Evolutionary conservation across 2,113 vertebrate genomes (phyloP).

Genomic region (Anas platyrhynchos): DNA sequence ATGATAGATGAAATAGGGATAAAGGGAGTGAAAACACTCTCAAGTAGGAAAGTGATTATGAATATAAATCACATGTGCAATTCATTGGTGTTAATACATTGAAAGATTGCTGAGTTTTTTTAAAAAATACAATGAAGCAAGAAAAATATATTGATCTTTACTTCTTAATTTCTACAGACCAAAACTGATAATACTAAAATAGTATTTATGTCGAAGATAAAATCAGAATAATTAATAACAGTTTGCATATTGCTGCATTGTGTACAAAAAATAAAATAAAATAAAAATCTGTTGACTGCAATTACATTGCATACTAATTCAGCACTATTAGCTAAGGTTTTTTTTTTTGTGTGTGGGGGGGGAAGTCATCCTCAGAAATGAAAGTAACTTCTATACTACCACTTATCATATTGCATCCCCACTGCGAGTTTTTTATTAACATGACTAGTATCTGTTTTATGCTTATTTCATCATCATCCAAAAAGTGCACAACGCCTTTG

Average conservation of each 20-base stretch:
- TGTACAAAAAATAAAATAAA: neutral
- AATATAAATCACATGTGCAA: neutral
- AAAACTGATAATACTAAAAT: neutral
- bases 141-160: neutral
- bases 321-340: neutral
- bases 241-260: neutral
- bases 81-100: neutral
- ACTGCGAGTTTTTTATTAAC: neutral
- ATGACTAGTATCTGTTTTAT: neutral
- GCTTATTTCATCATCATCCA: neutral
- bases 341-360: neutral
- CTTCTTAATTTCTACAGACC: neutral
- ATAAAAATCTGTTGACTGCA: neutral
- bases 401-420: neutral
- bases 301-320: neutral
- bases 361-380: neutral
- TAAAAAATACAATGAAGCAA: neutral
- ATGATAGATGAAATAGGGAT: neutral
- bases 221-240: conserved; percentile 8
- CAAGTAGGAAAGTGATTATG: neutral
- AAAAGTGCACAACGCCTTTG: neutral
- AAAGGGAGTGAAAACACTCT: neutral
- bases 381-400: neutral
- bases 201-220: neutral
- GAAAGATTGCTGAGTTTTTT: neutral